Conservation (phyloP, 2,888 invertebrate species). For the Leucophenga montana region DNA sequence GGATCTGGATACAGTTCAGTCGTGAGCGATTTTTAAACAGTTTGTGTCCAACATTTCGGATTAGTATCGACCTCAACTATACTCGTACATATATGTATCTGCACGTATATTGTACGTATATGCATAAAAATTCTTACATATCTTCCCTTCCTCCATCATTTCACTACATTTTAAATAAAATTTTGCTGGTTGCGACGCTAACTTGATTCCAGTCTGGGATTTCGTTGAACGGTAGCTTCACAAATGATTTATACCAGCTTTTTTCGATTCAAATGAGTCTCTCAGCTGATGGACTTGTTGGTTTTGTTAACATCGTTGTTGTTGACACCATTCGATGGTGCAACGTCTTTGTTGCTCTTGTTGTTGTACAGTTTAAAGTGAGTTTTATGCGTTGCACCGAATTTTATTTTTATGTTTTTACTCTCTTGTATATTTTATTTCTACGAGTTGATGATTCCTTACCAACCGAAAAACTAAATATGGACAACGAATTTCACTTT, state of each 20-base stretch:
- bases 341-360: no score
- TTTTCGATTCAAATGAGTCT: not conserved
- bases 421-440: not conserved
- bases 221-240: conserved; percentile 17
- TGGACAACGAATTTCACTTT: no score
- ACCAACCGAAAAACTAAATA: no score
- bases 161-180: no score
- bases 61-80: no score
- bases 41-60: no score
- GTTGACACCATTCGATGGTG: not conserved
- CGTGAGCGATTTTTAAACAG: not conserved
- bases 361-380: not conserved
- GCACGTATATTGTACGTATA: no score
- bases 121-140: no score
- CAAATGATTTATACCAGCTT: conserved; percentile 24
- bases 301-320: not conserved
- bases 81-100: no score
- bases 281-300: not conserved
- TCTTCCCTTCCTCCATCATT: no score
- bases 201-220: not conserved
- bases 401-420: not conserved
- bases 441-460: no score
- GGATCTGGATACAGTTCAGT: not conserved
- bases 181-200: no score
- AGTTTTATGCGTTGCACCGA: conserved; percentile 4